Conservation (phyloP, 2,113 vertebrate species). For the Rousettus leschenaultii region DNA sequence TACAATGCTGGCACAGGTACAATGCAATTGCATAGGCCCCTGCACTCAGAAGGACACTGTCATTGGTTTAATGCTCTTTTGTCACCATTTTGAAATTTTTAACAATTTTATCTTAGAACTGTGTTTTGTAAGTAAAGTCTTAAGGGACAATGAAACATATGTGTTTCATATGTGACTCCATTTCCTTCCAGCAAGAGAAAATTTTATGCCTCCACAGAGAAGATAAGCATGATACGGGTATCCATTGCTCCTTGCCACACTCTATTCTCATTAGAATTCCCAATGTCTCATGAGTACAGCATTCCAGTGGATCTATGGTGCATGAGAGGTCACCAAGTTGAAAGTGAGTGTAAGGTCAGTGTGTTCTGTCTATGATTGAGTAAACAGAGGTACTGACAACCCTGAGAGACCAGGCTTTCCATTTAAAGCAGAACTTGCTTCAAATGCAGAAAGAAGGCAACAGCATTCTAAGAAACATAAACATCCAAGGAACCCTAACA, state of each 20-base stretch:
- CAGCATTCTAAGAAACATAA: neutral
- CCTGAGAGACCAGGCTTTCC: neutral
- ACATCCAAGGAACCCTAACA: neutral
- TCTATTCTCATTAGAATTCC: neutral
- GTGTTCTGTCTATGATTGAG: neutral
- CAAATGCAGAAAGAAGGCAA: neutral
- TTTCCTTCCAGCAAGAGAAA: too few species aligned
- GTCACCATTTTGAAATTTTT: neutral
- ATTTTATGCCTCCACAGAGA: too few species aligned
- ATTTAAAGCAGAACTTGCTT: neutral
- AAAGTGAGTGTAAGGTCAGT: neutral
- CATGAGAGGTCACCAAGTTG: neutral
- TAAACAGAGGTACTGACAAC: neutral
- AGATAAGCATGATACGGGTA: accelerated
- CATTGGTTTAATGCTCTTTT: neutral
- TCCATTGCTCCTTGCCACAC: neutral
- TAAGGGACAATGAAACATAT: neutral
- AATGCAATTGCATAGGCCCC: too few species aligned
- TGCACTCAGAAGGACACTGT: neutral
- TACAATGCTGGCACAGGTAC: neutral
- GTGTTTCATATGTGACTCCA: too few species aligned
- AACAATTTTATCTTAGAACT: neutral
- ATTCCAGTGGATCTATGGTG: neutral
- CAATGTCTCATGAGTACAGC: neutral
- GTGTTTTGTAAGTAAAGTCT: neutral